Base-by-base conservation (phyloP, 2,888 invertebrate genomes). In the Carcina quercana region DNA sequence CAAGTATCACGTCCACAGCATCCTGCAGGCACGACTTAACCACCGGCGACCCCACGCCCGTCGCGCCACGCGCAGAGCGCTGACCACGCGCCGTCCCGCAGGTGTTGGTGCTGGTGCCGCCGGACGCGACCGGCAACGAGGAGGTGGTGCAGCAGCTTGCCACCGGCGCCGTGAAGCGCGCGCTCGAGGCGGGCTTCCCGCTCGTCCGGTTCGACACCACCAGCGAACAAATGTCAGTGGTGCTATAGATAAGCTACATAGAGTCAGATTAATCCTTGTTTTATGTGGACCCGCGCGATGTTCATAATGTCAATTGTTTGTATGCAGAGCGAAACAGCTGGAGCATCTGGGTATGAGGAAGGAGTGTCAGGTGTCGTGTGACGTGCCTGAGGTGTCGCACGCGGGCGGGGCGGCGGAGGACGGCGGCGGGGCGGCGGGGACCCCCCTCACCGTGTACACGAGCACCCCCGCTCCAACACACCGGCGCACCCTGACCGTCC, bases 171-270 rank as follows among this genome's bases (percentile, higher is more conserved):
- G 68, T 82, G 26, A 61, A 73, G 25, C 60, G 80, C 24, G 74
- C 75, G 1, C 53, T 53, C 2, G 76, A 80, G 14, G 50, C 59
- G 3, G 76, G 79, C 2, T 66, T 67, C 26, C 60, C 67, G 3
- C 45, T 83, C 3, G 37, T 83, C 11, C 59, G 82, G 8, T 82
- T 83, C 28, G 82, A 83, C 38, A 73, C 75, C 15, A 65, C 64
- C 17, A 62, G 53, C 30, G 47, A 58, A 3, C 37, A 37, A 8
- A 46, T 72, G 80, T 80, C 25, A 66, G 78, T 65, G 38, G 5
- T n/a, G 3, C 7, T 7, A 12, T 22, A n/a, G 5, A 13, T 15
- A 32, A 26, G 12, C 15, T 14, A 15, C 17, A 20, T n/a, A 1
- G 8, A 5, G n/a, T 10, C n/a, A 5, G n/a, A 20, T n/a, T 8